These are phyloP conservation scores for Hoplias malabaricus DNA, from an alignment of 2,113 vertebrate genomes.

Conservation along the genomic window DNA sequence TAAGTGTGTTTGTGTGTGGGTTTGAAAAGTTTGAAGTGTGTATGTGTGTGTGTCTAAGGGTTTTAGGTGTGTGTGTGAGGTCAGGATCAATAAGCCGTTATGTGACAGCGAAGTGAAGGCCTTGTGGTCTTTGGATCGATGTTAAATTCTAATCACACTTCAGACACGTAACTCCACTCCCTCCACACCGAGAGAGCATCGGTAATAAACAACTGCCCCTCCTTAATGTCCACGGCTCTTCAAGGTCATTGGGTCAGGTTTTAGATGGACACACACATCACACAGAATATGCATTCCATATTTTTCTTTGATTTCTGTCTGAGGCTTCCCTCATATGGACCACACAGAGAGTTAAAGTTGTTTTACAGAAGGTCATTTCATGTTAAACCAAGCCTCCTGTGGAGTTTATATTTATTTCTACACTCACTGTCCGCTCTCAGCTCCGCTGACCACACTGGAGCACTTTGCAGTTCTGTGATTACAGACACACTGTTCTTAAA, in stretches of 20 bases:
- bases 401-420: no score
- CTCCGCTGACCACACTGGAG: no score
- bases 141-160: slow-evolving; percentile 67
- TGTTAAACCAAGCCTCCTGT: no score
- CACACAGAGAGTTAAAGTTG: no score
- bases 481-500: no score
- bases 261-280: no score
- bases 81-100: slow-evolving; percentile 67
- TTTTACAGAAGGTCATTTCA: no score
- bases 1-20: no score
- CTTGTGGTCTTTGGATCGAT: slow-evolving; percentile 55
- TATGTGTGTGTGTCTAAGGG: slow-evolving; percentile 27
- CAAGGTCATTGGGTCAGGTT: not conserved
- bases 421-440: no score
- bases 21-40: slow-evolving; percentile 41
- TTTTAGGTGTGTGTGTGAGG: slow-evolving; percentile 35
- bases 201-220: not conserved
- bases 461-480: no score
- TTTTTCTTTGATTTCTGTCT: no score
- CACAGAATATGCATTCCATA: not conserved
- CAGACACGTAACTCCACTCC: slow-evolving; percentile 14
- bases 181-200: not conserved
- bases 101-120: slow-evolving; percentile 58
- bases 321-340: no score
- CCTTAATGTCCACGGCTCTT: not conserved